A percentile compares a stretch with the other conserved stretches of the same genome.
These are phyloP conservation scores for Tipula confusa DNA, from an alignment of 2,888 invertebrate species.

Conservation along the genomic window DNA sequence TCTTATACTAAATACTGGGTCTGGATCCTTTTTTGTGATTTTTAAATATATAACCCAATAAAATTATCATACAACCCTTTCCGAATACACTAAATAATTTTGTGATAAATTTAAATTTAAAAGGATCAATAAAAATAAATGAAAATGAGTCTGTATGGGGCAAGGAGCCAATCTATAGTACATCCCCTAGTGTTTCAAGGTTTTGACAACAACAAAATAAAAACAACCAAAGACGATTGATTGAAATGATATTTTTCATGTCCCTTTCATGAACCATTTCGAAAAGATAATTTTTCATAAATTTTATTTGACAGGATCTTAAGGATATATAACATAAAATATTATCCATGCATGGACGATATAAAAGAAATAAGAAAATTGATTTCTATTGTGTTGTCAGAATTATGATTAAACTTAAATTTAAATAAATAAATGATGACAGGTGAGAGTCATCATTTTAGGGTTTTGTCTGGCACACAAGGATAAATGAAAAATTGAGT, in stretches of 20 bases:
- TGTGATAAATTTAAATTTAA: neutral
- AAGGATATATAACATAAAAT: neutral
- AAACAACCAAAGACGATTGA: neutral
- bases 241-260: neutral
- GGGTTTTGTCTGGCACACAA: neutral
- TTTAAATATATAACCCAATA: neutral
- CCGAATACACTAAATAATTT: neutral
- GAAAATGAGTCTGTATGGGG: neutral
- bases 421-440: neutral
- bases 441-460: neutral
- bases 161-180: neutral
- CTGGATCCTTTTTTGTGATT: neutral
- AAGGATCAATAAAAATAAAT: neutral
- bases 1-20: neutral
- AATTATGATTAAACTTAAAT: neutral
- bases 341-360: neutral
- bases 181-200: neutral
- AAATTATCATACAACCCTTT: conserved; percentile 3
- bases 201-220: neutral
- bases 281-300: neutral
- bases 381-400: conserved; percentile 3
- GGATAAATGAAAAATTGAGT: neutral
- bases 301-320: neutral
- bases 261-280: neutral
- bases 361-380: neutral